Evolutionary conservation across 2,888 invertebrate genomes (phyloP), one percentile per base, ranked within the genome.

Genomic region (Drosophila picticornis): DNA sequence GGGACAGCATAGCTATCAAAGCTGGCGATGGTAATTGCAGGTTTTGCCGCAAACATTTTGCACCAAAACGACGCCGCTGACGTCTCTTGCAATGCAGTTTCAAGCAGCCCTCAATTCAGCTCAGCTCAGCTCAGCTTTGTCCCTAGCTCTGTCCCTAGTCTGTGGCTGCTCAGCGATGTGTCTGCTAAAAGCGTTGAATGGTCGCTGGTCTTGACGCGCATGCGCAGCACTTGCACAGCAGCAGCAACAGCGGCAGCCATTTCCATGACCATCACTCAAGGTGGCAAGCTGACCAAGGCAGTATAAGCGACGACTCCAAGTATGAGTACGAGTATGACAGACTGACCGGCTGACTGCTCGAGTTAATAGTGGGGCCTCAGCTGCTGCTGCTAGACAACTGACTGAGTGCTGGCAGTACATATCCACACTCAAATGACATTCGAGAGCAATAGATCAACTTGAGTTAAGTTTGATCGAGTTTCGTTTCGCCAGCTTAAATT

Each of bases 11-110:
- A 77, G 83, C 90, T 90, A 91, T 91, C 91, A 91, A 83, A 87
- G 81, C 85, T 85, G 87, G 91, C 87, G 91, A 90, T 91, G 91
- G 91, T 91, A 91, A 91, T 91, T 91, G 92, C 85, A 84, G 91
- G 92, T 91, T 90, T 80, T 75, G 84, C 85, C 80, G 73, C 90
- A 78, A 89, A 90, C 90, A 90, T 90, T 88, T 88, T 88, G 90
- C 88, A 89, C 90, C 90, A 90, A 84, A 87, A 78, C 75, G 83
- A 83, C 74, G 73, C 61, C 73, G 66, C 62, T 66, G 79, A 61
- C 43, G 72, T 75, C 73, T 50, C 31, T 32, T 29, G 60, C 25
- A 68, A 65, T 64, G 75, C 51, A 71, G 46, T 60, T 76, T 63
- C 57, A 76, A 76, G 70, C 70, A 77, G 48, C 70, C 40, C 43